Base-by-base conservation (phyloP, 2,888 invertebrate genomes). In the Heliconius charithonia region DNA sequence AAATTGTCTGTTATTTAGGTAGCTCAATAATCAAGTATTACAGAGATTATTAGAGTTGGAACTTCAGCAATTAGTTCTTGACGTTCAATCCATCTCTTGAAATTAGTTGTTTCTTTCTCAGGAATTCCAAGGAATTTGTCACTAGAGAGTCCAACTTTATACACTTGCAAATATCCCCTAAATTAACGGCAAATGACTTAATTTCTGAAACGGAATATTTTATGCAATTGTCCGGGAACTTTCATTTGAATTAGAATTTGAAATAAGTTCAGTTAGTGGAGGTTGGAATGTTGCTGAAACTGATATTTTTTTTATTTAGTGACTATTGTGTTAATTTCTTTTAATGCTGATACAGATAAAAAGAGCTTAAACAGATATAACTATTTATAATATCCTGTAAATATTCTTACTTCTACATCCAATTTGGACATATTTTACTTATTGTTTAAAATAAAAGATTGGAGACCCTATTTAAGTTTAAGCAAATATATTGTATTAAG, bases 61-160 rank as follows among this genome's bases (percentile, higher is more conserved):
- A 90, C 89, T 88, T 88, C 84, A 88, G 89, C 90, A 92, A 92
- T 93, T 92, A 92, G 89, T 87, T 56, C 86, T 88, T 92, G 92
- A 92, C 89, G 92, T 87, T 88, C 87, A 91, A 92, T 87, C 92
- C 41, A 75, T 91, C 85, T 84, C 84, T 84, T 85, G 86, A 87
- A 87, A 90, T 90, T 89, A 89, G 89, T 90, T 87, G 84, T 86
- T 89, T 91, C 89, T 88, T 89, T 89, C 84, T 84, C 85, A 83
- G 83, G 85, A 87, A 85, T 88, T 87, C 85, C 85, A 85, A 84
- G 89, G 86, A 87, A 90, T 91, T 92, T 91, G 89, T 91, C 90
- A 90, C 86, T 76, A 69, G 63, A 70, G 41, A 59, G 69, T 45
- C 45, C 63, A 74, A 74, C 25, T 74, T 74, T 74, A 65, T 74